These are phyloP conservation scores for Stenolophus ochropezus DNA, from an alignment of 2,888 invertebrate species.

Conservation along the genomic window DNA sequence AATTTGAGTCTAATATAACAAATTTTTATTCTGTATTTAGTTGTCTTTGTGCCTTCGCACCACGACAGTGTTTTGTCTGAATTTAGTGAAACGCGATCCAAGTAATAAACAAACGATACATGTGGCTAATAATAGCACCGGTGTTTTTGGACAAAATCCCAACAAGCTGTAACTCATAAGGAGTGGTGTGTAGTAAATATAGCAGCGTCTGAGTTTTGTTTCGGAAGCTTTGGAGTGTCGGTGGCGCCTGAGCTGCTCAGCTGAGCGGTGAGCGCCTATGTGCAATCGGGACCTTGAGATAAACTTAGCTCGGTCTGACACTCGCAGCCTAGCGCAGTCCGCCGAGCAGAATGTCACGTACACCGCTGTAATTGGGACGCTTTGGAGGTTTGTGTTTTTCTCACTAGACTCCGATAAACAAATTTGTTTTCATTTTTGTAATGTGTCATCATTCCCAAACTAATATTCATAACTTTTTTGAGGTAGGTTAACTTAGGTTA, in stretches of 20 bases:
- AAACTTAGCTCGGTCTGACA: constrained; percentile 1
- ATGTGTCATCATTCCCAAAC: background rate
- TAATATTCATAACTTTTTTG: too few species aligned
- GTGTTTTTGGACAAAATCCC: background rate
- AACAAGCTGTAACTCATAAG: background rate
- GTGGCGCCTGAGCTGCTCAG: background rate
- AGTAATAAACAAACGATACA: too few species aligned
- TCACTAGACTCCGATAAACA: too few species aligned
- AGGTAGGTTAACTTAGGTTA: too few species aligned
- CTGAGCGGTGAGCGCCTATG: background rate
- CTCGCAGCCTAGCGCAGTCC: background rate
- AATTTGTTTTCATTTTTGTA: too few species aligned
- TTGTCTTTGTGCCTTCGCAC: too few species aligned
- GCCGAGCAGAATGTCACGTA: constrained; percentile 24
- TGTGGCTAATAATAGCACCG: too few species aligned
- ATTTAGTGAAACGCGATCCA: too few species aligned
- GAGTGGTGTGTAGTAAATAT: background rate
- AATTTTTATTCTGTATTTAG: too few species aligned
- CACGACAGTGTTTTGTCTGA: too few species aligned
- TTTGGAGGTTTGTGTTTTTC: background rate
- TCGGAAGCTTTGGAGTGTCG: background rate
- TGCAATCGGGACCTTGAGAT: constrained; percentile 27
- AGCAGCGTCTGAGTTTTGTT: background rate
- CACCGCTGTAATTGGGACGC: background rate
- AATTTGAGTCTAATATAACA: too few species aligned